phyloP scores from a whole-genome alignment of 1,140 invertebrate genomes.

The Drosophila micromelanica region DNA sequence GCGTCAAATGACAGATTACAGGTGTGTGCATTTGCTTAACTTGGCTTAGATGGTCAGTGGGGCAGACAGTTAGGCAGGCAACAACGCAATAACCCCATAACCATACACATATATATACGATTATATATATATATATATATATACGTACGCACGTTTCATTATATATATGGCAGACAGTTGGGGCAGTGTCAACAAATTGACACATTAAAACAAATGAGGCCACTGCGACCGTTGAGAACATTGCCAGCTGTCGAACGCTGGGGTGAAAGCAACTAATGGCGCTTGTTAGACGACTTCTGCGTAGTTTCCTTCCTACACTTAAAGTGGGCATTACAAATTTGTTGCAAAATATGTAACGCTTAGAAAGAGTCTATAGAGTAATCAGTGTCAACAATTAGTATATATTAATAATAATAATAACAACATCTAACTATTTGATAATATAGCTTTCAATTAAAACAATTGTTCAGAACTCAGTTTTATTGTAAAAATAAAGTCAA shows the following conservation, averaged over 20 bases:
- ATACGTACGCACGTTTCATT: neutral
- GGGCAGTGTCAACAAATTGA: slow-evolving; percentile 75
- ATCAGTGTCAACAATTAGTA: too few species aligned
- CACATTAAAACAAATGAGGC: slow-evolving; percentile 83
- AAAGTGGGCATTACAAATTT: neutral
- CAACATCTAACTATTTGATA: too few species aligned
- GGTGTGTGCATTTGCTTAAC: slow-evolving; percentile 40
- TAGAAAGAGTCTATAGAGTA: neutral
- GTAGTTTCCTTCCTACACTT: slow-evolving; percentile 34
- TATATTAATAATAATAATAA: too few species aligned
- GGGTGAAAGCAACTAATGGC: slow-evolving; percentile 67
- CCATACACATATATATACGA: neutral
- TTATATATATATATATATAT: neutral
- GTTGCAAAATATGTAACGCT: neutral
- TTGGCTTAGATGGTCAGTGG: neutral
- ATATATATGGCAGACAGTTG: slow-evolving; percentile 27
- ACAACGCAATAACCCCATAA: slow-evolving; percentile 19
- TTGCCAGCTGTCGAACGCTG: slow-evolving; percentile 58
- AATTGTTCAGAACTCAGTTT: too few species aligned
- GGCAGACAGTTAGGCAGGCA: neutral
- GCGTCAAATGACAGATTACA: slow-evolving; percentile 66
- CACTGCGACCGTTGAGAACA: slow-evolving; percentile 58
- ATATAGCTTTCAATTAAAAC: too few species aligned
- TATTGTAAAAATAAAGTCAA: too few species aligned
- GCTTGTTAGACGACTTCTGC: slow-evolving; percentile 69